Base-by-base conservation (phyloP, 2,797 vertebrate genomes). In the Spatula clypeata region DNA sequence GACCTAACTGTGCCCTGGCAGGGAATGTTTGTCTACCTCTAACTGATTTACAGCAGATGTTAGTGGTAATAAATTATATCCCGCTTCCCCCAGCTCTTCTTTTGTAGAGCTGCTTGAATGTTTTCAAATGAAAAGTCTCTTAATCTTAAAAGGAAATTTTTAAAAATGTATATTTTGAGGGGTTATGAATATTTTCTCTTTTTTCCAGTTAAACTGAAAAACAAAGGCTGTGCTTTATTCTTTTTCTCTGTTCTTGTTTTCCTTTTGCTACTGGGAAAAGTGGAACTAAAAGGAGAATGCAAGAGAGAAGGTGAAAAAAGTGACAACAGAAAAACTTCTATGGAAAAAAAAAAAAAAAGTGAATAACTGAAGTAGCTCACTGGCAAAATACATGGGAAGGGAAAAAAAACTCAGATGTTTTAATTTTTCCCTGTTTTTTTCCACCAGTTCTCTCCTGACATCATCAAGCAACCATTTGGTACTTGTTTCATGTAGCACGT, bases 121-220 rank as follows among this genome's bases (percentile, higher is more conserved):
- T 80, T 96, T 97, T 97, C 95, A 96, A 97, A 97, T 85, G 86
- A 97, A 97, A 97, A 96, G 95, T 94, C 93, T 92, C 74, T 62
- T 57, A 32, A 40, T 73, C 47, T 70, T 70, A 73, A 90, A 88
- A 62, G 21, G 16, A 3, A 2, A 27, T 58, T 66, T 4, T 27
- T 6, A 17, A 70, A 72, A 91, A 88, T 38, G 17, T 2, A 0
- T 74, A 61, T 53, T 79, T 88, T 53, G n/a, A 42, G 49, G 2
- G 3, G 42, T 86, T 66, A 58, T 19, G 7, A 60, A 8, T 67
- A 17, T 58, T 79, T 90, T 65, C 4, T 49, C 8, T 15, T 57
- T 71, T 62, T 65, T 4, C 11, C 8, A 64, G 5, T 73, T 66
- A 53, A 19, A 27, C 9, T 27, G 26, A 42, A 93, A 84, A 60